Conservation (phyloP, 2,888 invertebrate species). For the Stenodema calcarata region DNA sequence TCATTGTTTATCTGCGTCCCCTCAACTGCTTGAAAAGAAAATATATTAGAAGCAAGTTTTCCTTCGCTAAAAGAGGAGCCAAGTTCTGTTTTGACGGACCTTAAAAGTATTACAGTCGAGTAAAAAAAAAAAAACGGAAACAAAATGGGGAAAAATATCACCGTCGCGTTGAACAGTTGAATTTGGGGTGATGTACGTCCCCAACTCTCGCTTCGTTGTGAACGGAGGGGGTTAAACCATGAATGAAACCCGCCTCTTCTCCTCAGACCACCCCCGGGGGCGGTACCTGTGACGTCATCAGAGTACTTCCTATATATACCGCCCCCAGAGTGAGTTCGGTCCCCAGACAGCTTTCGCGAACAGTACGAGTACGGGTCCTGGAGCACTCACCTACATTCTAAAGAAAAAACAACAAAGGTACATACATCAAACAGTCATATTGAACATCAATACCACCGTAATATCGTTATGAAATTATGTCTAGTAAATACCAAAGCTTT, state of each 20-base stretch:
- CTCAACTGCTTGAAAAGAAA: not conserved
- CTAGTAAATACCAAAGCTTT: too few species aligned
- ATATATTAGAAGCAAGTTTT: not conserved
- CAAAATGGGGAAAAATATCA: not conserved
- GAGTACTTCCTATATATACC: constrained; percentile 27
- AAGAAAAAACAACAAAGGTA: not conserved
- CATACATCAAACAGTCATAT: too few species aligned
- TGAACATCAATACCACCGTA: too few species aligned
- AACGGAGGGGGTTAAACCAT: constrained; percentile 19
- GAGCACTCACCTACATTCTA: not conserved
- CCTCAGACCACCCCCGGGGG: constrained; percentile 8
- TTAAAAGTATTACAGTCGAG: not conserved
- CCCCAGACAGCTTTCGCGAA: constrained; percentile 1
- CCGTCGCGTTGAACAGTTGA: not conserved
- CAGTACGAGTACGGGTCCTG: not conserved
- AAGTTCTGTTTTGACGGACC: constrained; percentile 28
- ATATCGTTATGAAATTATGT: too few species aligned
- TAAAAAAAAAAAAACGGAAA: not conserved
- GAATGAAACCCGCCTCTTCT: constrained; percentile 26
- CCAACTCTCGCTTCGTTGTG: not conserved
- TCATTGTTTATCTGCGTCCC: not conserved
- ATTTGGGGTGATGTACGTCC: constrained; percentile 1
- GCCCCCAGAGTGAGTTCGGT: constrained; percentile 1
- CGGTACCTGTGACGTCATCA: constrained; percentile 10
- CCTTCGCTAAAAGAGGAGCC: not conserved